phyloP scores from a whole-genome alignment of 2,797 vertebrate genomes.

The Microctenopoma stevenorrisi region DNA sequence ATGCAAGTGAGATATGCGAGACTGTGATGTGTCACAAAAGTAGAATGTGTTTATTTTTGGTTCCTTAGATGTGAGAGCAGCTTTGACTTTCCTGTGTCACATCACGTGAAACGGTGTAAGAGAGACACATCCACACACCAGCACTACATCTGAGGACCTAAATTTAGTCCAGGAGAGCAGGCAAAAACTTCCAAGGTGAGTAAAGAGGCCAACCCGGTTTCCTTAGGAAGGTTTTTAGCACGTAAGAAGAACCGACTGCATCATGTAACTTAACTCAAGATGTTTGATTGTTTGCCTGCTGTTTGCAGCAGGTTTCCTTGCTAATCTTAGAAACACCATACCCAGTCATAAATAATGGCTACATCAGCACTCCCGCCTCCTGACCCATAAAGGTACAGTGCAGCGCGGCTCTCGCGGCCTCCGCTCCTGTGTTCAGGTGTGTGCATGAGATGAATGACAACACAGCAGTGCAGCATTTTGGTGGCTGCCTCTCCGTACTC shows the following conservation, averaged over 20 bases:
- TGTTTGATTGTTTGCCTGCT: not conserved
- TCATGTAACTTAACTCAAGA: too few species aligned
- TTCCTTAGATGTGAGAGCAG: not conserved
- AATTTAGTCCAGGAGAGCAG: slow-evolving; percentile 10
- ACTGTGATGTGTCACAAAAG: not conserved
- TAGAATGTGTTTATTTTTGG: slow-evolving; percentile 2
- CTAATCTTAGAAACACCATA: slow-evolving; percentile 52
- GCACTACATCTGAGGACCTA: slow-evolving; percentile 16
- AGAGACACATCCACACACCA: slow-evolving; percentile 8
- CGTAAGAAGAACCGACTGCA: not conserved
- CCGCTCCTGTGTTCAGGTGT: slow-evolving; percentile 9
- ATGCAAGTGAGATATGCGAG: not conserved
- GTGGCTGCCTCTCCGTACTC: slow-evolving; percentile 12
- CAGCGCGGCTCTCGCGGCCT: slow-evolving; percentile 44
- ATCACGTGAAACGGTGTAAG: not conserved
- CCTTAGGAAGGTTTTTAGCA: not conserved
- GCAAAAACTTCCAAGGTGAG: slow-evolving; percentile 9
- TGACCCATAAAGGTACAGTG: slow-evolving; percentile 69
- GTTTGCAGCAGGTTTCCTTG: slow-evolving; percentile 33
- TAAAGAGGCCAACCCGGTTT: not conserved
- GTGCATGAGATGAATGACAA: slow-evolving; percentile 56
- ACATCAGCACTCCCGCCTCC: slow-evolving; percentile 61
- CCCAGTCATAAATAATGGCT: slow-evolving; percentile 76
- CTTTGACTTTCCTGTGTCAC: slow-evolving; percentile 3
- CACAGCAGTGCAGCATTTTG: slow-evolving; percentile 45